These are phyloP conservation scores for Sterrhoptilus dennistouni DNA, from an alignment of 2,113 vertebrate species.

Conservation along the genomic window DNA sequence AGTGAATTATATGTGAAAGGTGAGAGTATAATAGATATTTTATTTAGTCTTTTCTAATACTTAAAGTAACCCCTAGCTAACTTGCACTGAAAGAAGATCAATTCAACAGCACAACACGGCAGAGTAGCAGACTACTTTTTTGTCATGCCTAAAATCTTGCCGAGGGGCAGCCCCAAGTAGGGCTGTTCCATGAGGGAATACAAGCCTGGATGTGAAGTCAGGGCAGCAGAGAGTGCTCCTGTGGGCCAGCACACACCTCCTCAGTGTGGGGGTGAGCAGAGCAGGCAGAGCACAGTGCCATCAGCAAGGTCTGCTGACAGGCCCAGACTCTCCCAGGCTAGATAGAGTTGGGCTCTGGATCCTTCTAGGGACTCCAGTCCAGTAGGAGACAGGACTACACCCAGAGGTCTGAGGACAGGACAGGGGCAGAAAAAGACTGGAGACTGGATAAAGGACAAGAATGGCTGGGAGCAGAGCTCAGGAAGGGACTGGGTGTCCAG, in stretches of 20 bases:
- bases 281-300: background rate
- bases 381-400: background rate
- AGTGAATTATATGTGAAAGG: background rate
- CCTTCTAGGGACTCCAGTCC: background rate
- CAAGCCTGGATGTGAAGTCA: background rate
- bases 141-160: background rate
- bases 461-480: background rate
- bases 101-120: background rate
- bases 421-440: background rate
- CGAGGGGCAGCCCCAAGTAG: background rate
- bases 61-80: background rate
- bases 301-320: background rate
- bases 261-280: background rate
- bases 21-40: background rate
- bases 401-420: background rate
- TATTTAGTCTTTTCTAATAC: background rate
- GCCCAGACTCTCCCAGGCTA: background rate
- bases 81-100: background rate
- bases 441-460: background rate
- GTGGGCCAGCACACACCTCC: background rate
- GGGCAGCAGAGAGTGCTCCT: background rate
- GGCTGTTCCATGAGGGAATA: background rate
- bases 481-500: background rate
- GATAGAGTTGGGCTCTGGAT: accelerated
- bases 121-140: background rate